Evolutionary conservation across 2,888 invertebrate species (phyloP).

Genomic region (Parasteatoda lunata): DNA sequence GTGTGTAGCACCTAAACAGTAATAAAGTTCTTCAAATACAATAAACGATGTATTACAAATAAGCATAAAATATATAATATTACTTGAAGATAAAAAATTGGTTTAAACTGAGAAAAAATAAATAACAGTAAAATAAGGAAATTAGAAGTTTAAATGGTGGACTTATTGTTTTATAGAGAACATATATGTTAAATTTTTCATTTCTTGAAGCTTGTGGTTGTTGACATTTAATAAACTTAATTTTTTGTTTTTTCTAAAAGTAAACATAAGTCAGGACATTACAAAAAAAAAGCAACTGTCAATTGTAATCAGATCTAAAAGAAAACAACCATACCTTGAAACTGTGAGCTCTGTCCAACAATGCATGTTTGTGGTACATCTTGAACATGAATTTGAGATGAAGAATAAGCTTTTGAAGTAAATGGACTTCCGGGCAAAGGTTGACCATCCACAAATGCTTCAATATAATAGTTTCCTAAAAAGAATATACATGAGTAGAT

Average conservation of each 20-base stretch:
- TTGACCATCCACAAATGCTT: conserved; percentile 90
- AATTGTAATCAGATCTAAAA: not conserved
- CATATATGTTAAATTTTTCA: no score
- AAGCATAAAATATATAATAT: not conserved
- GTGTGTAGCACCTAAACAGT: no score
- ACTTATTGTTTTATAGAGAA: no score
- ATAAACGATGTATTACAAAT: no score
- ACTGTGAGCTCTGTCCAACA: conserved; percentile 96
- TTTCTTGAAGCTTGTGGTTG: no score
- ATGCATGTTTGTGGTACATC: conserved; percentile 91
- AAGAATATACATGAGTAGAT: conserved; percentile 6
- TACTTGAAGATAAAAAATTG: not conserved
- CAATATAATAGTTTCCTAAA: conserved; percentile 86
- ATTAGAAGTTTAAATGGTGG: not conserved
- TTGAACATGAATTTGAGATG: conserved; percentile 93
- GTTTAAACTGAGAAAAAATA: not conserved
- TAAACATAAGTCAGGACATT: no score
- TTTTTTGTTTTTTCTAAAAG: no score
- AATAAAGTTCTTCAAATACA: no score
- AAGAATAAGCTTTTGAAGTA: conserved; percentile 95
- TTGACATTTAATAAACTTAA: no score
- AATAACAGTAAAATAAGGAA: not conserved
- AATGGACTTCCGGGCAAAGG: conserved; percentile 92
- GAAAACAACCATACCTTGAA: conserved; percentile 82
- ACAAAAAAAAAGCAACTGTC: not conserved